Evolutionary conservation across 92 coral and sea anemone genomes (phyloP), one percentile per base, ranked within the genome.

Genomic region (Parazoanthus darwini): DNA sequence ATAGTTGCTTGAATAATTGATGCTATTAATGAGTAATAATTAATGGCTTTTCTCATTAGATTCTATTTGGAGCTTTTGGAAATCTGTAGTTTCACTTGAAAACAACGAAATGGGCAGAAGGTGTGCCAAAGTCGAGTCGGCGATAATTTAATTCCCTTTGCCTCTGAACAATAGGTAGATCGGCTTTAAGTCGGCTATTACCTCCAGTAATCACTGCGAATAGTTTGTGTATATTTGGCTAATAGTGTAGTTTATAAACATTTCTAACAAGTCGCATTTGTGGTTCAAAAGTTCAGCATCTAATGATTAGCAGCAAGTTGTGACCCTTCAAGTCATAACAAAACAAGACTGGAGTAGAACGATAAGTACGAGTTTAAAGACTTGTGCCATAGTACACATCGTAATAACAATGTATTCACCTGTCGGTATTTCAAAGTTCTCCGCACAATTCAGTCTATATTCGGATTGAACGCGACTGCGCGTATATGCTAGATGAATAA

Each of bases 71-170:
- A 83, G 43, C 78, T 70, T 83, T 74, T 83, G 79, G 78, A 84
- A 84, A 84, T 84, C 78, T 84, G 87, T 84, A 72, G 16, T 84
- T 72, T 84, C 87, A 84, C 87, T 84, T 84, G 46, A 26, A 84
- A 84, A 46, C 59, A 84, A 70, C 56, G 20, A 48, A 67, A 82
- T 2, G 67, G 29, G 44, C 87, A 42, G 66, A 84, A 84, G 87
- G 79, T 84, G 63, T 43, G 42, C 54, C 29, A 70, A 81, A 76
- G 29, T 81, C 51, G 85, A 38, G 72, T 42, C 42, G 77, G 87
- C 58, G 87, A 68, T 84, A 84, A 84, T 74, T 72, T 23, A 71
- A 70, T 84, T 70, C 68, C 42, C 79, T 18, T 20, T 29, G 38
- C 59, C 87, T n/a, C 6, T 16, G 59, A 72, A 84, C 87, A 84